Evolutionary conservation across 2,113 vertebrate genomes (phyloP), one percentile per base, ranked within the genome.

Genomic region (Nycticorax nycticorax): DNA sequence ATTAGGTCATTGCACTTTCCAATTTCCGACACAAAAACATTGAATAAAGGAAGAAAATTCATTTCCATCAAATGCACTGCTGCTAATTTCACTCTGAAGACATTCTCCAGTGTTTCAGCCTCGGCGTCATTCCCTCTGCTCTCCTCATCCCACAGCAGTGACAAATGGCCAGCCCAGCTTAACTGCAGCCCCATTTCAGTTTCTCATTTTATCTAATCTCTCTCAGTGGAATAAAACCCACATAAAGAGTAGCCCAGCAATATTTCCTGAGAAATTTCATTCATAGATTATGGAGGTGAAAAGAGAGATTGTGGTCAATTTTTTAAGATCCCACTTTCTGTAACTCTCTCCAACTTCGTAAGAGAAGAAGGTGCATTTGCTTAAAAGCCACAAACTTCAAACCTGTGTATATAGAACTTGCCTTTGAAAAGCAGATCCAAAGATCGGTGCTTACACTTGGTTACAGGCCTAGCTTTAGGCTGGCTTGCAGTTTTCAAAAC

Each of bases 201-300:
- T 91, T 93, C 90, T 86, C 75, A 90, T 95, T 92, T 93, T 74
- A 63, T 85, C 59, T 82, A 86, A 72, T 92, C 48, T 66, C n/a
- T 85, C 85, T 76, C 74, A 72, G 59, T 39, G 13, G 85, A 95
- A 92, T 57, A 77, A 76, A 63, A 77, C n/a, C 59, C 20, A 57
- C 17, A 39, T 43, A 20, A 80, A 92, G 59, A 55, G 12, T 67
- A 87, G 35, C 10, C 35, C 66, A 73, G 71, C n/a, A 89, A 72
- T 66, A 78, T 53, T 92, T 84, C 62, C 69, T 75, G 69, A 84
- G 35, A 92, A 79, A 68, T 92, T 85, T 84, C 19, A n/a, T 86
- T 93, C 56, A 57, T 45, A 52, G 64, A 74, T 71, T 95, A 67
- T 20, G 83, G 64, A 68, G 1, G 0, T 12, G 47, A 95, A 94